A percentile compares a stretch with the other conserved stretches of the same genome.
Conservation (phyloP, 2,797 vertebrate genomes). For the Acrossocheilus wenchowensis region DNA sequence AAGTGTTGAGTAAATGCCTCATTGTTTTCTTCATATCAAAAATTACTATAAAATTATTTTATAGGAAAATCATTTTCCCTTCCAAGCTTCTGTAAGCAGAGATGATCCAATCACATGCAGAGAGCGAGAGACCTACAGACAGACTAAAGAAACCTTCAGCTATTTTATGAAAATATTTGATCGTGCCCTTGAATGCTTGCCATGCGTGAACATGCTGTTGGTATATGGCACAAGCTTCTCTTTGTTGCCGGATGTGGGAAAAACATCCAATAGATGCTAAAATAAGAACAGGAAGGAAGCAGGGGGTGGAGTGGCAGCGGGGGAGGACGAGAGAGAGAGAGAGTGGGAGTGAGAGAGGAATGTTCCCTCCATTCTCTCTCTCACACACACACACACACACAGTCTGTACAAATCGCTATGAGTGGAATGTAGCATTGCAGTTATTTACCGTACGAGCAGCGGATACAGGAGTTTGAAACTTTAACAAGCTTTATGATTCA, state of each 20-base stretch:
- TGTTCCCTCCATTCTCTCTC: slow-evolving; percentile 79
- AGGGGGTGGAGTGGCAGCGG: slow-evolving; percentile 85
- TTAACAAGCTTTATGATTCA: slow-evolving; percentile 57
- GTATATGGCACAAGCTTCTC: slow-evolving; percentile 89
- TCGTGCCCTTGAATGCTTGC: slow-evolving; percentile 60
- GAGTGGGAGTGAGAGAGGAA: slow-evolving; percentile 90
- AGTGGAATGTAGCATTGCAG: slow-evolving; percentile 69
- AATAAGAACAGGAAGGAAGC: slow-evolving; percentile 99
- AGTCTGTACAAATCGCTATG: slow-evolving; percentile 59
- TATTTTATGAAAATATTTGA: slow-evolving; percentile 60
- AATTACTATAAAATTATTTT: not conserved
- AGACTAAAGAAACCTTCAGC: slow-evolving; percentile 24
- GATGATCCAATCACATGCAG: slow-evolving; percentile 22
- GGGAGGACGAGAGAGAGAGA: slow-evolving; percentile 72
- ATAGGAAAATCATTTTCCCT: not conserved
- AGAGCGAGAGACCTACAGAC: slow-evolving; percentile 9
- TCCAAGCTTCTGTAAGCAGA: slow-evolving; percentile 57
- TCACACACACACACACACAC: slow-evolving; percentile 54
- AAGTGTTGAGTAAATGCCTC: not conserved
- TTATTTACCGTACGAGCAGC: slow-evolving; percentile 52
- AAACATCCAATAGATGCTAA: slow-evolving; percentile 94
- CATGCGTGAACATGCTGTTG: slow-evolving; percentile 72
- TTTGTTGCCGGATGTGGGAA: slow-evolving; percentile 97
- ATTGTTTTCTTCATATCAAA: not conserved
- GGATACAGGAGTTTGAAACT: slow-evolving; percentile 12